phyloP scores from a whole-genome alignment of 2,888 invertebrate genomes.

The Standfussiana lucernea region DNA sequence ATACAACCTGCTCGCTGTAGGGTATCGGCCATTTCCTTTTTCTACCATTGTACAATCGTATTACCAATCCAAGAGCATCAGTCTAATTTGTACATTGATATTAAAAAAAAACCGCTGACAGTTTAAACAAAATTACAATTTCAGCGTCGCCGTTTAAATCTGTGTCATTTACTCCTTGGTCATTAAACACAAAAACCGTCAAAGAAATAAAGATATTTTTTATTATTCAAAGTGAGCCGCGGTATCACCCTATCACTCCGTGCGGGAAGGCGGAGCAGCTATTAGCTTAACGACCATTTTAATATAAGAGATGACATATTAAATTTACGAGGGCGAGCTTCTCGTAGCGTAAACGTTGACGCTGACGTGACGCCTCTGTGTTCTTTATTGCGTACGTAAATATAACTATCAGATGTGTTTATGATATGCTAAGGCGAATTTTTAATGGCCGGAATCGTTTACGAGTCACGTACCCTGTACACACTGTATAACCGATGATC shows the following conservation, averaged over 20 bases:
- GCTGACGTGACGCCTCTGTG: conserved; percentile 87
- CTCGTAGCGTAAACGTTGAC: conserved; percentile 83
- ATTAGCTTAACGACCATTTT: conserved; percentile 90
- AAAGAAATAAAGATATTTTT: conserved; percentile 75
- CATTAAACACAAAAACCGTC: conserved; percentile 70
- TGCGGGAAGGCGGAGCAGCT: conserved; percentile 85
- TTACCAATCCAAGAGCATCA: not conserved
- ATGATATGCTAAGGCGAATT: conserved; percentile 83
- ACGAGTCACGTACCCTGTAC: conserved; percentile 72
- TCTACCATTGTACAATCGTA: not conserved
- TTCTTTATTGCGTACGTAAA: conserved; percentile 88
- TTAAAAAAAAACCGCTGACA: conserved; percentile 59
- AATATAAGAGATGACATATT: conserved; percentile 90
- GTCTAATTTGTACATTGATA: conserved; percentile 46
- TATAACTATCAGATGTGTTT: conserved; percentile 87
- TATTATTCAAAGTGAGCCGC: conserved; percentile 80
- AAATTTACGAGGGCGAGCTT: conserved; percentile 89
- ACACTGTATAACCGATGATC: conserved; percentile 68
- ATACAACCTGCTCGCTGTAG: not conserved
- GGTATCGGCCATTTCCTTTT: not conserved
- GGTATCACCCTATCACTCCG: conserved; percentile 83
- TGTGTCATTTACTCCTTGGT: conserved; percentile 68
- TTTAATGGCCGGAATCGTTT: conserved; percentile 82
- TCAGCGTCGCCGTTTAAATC: conserved; percentile 65
- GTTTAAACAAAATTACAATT: conserved; percentile 65